Percentiles rank a stretch among this genome's conserved stretches.
Conservation (phyloP, 2,113 vertebrate species). For the Triplophysa dalaica region DNA sequence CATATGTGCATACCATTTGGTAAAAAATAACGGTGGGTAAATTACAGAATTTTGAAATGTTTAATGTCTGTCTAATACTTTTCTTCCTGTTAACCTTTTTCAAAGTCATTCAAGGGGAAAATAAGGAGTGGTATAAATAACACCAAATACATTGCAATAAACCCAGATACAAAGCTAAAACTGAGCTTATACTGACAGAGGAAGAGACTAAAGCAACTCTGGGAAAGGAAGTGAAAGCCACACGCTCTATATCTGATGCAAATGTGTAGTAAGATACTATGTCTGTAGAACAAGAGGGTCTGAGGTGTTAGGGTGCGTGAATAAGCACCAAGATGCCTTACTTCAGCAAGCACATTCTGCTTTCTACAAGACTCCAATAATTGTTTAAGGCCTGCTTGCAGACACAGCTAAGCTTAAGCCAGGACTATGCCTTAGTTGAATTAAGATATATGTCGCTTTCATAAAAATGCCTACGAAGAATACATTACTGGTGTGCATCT, state of each 20-base stretch:
- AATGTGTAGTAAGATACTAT: constrained; percentile 1
- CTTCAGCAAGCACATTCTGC: background rate
- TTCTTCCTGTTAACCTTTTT: background rate
- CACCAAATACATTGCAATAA: background rate
- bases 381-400: too few species aligned
- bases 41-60: background rate
- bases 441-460: too few species aligned
- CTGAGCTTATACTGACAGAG: background rate
- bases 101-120: background rate
- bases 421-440: too few species aligned
- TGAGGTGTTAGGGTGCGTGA: background rate
- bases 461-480: too few species aligned
- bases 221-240: constrained; percentile 16
- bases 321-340: background rate
- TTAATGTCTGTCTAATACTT: background rate
- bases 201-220: background rate
- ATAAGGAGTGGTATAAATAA: background rate
- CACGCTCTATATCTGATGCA: background rate
- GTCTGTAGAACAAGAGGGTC: background rate
- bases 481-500: too few species aligned
- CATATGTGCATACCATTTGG: background rate
- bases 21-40: background rate
- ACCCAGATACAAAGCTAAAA: background rate
- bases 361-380: too few species aligned
- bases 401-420: too few species aligned